phyloP scores from a whole-genome alignment of 2,113 vertebrate species.

The Myrmecophaga tridactyla region DNA sequence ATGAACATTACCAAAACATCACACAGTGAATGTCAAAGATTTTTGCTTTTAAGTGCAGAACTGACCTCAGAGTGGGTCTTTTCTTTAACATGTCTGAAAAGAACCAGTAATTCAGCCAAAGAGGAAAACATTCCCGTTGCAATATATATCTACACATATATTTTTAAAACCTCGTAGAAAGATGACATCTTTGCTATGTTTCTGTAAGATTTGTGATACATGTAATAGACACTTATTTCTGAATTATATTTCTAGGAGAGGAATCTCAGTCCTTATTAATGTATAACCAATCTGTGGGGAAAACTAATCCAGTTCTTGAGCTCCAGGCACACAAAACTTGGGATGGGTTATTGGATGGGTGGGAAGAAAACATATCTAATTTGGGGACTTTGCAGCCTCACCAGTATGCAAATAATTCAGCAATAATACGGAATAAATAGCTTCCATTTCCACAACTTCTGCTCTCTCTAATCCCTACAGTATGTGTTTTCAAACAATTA shows the following conservation, averaged over 20 bases:
- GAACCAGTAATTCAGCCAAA: not conserved
- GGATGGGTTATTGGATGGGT: conserved; percentile 33
- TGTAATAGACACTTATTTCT: conserved; percentile 12
- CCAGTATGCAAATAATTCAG: conserved; percentile 62
- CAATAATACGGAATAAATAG: conserved; percentile 46
- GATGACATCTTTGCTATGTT: conserved; percentile 13
- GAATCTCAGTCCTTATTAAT: conserved; percentile 59
- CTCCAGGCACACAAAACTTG: conserved; percentile 14
- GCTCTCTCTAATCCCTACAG: not conserved
- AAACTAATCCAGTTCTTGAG: conserved; percentile 30
- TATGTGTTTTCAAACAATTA: conserved; percentile 50
- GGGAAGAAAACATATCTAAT: conserved; percentile 46
- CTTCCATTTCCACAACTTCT: conserved; percentile 12
- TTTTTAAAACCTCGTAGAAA: conserved; percentile 19
- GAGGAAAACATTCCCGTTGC: conserved; percentile 23
- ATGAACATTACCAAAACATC: not conserved
- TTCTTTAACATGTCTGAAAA: conserved; percentile 22
- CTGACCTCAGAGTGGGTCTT: not conserved
- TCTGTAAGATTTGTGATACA: conserved; percentile 34
- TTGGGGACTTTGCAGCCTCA: conserved; percentile 22
- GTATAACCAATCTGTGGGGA: conserved; percentile 15
- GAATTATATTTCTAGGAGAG: conserved; percentile 50
- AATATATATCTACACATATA: not conserved
- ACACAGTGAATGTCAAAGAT: not conserved
- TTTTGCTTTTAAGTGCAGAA: not conserved